Evolutionary conservation across 2,797 vertebrate species (phyloP).

Genomic region (Onychomys torridus): DNA sequence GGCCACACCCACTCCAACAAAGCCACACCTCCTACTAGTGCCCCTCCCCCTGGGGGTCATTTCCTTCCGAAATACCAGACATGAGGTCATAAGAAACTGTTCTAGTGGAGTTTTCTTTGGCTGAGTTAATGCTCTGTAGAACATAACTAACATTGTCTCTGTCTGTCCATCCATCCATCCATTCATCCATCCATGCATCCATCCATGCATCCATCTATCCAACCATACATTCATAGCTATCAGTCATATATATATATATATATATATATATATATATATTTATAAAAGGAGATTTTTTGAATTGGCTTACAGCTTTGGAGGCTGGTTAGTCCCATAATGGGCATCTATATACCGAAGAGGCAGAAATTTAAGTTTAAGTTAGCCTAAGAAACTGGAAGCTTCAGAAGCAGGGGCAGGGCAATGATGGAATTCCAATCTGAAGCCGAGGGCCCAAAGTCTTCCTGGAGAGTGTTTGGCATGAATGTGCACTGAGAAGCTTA

Average conservation of each 20-base stretch:
- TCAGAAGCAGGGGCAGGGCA: not conserved
- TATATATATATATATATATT: no score
- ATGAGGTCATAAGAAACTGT: not conserved
- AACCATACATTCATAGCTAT: not conserved
- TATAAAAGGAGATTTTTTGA: not conserved
- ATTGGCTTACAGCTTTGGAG: not conserved
- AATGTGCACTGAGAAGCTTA: not conserved
- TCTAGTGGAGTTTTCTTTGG: not conserved
- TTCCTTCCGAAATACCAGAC: not conserved
- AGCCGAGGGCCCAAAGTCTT: not conserved
- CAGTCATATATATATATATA: no score
- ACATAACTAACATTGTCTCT: not conserved
- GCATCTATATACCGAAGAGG: not conserved
- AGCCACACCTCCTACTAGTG: not conserved
- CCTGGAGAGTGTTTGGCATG: not conserved
- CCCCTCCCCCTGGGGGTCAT: not conserved
- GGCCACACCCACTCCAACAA: not conserved
- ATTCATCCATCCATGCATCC: not conserved
- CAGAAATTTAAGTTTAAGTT: not conserved
- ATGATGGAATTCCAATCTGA: not conserved
- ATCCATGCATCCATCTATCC: not conserved
- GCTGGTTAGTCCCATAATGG: not conserved
- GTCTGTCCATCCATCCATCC: not conserved
- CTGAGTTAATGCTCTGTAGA: not conserved
- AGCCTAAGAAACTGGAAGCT: not conserved